Base-by-base conservation (phyloP, 2,797 vertebrate species). In the Falco columbarius region DNA sequence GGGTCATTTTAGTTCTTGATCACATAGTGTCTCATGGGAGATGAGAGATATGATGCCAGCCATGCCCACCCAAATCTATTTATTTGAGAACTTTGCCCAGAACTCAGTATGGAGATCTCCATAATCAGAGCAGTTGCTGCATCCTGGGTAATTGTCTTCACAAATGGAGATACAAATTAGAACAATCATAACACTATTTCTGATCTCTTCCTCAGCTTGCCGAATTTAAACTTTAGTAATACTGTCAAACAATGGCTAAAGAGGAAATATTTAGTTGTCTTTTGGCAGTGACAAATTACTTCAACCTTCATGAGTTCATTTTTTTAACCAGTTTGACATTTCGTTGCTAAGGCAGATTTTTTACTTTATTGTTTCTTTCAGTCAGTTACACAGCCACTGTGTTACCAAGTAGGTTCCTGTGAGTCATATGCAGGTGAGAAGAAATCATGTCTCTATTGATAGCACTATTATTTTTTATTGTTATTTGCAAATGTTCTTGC, bases 201-300 rank as follows among this genome's bases (percentile, higher is more conserved):
- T 42, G 58, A 66, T 70, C 26, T 75, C 56, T 66, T 90, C 42
- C 17, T 85, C 34, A 81, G n/a, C n/a, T 86, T 82, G 29, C 29
- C 36, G 90, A 95, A 93, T 86, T 72, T 63, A 92, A 96, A 59
- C 27, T 85, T 59, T 62, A 89, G 27, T 17, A 88, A 44, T 40
- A 34, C 29, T 86, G 61, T 67, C 87, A 91, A 92, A 91, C 42
- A 81, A 84, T 63, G 44, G 46, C 42, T 79, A 84, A 91, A 86
- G 67, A 88, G 70, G 67, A 97, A 96, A 95, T 81, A 94, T 54
- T 80, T 94, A 85, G 29, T 58, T 77, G 32, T 54, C 54, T 47
- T 83, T 85, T 86, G 81, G 58, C 82, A 92, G 63, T 92, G 86
- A 96, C 92, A 92, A 97, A 96, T 91, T 83, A 55, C 68, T 91